phyloP scores from a whole-genome alignment of 2,888 invertebrate species.

The Zygaena filipendulae region DNA sequence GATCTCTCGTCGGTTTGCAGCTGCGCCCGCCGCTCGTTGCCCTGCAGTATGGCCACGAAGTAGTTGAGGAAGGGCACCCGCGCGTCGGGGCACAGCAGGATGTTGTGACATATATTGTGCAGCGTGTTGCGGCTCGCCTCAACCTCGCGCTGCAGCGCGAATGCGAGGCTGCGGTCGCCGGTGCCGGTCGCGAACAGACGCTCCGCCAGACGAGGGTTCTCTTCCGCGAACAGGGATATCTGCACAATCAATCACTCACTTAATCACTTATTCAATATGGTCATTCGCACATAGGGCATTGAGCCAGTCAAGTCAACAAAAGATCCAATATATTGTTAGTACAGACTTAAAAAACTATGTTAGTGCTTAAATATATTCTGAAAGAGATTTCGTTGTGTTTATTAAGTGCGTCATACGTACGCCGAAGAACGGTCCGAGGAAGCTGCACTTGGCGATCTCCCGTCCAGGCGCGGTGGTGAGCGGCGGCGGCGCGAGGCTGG shows the following conservation, averaged over 20 bases:
- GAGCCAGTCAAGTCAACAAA: no score
- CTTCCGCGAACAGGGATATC: slow-evolving; percentile 91
- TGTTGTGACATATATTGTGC: slow-evolving; percentile 84
- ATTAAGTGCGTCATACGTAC: slow-evolving; percentile 63
- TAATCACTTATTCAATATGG: not conserved
- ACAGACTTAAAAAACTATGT: no score
- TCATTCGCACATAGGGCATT: no score
- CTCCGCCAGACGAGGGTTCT: slow-evolving; percentile 89
- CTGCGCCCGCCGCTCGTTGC: slow-evolving; percentile 90
- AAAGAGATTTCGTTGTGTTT: no score
- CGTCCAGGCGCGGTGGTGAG: slow-evolving; percentile 83
- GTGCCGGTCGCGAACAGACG: slow-evolving; percentile 68
- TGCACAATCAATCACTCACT: slow-evolving; percentile 19
- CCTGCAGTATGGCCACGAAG: slow-evolving; percentile 78
- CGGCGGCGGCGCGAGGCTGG: slow-evolving; percentile 75
- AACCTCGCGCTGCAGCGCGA: slow-evolving; percentile 81
- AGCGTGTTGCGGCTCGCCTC: slow-evolving; percentile 81
- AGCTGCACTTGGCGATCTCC: slow-evolving; percentile 87
- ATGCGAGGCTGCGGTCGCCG: slow-evolving; percentile 73
- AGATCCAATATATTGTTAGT: no score
- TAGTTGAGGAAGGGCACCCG: slow-evolving; percentile 84
- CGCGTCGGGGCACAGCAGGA: slow-evolving; percentile 84
- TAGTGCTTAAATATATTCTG: no score
- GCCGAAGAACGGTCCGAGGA: slow-evolving; percentile 91
- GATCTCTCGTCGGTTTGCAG: slow-evolving; percentile 89